phyloP scores from a whole-genome alignment of 2,888 invertebrate genomes.

The Choristoneura rosaceana region DNA sequence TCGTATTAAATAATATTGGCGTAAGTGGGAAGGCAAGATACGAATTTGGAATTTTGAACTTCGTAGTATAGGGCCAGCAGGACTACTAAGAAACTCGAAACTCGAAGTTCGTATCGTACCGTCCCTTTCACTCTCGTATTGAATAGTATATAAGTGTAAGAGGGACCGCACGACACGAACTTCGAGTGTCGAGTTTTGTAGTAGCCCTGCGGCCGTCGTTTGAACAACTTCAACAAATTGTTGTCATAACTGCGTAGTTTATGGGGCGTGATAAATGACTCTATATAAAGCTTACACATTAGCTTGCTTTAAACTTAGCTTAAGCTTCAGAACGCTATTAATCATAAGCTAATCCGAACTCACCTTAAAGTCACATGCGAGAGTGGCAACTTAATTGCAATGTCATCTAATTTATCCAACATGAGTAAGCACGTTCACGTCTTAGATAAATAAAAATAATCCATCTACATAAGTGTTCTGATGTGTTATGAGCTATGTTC shows the following conservation, averaged over 20 bases:
- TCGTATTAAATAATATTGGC: too few species aligned
- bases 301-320: conserved; percentile 20
- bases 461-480: neutral
- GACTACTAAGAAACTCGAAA: too few species aligned
- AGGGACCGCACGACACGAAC: too few species aligned
- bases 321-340: conserved; percentile 22
- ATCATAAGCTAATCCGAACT: conserved; percentile 29
- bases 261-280: conserved; percentile 30
- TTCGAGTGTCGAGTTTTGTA: too few species aligned
- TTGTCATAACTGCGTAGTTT: conserved; percentile 39
- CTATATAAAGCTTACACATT: conserved; percentile 24
- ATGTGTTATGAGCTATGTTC: too few species aligned
- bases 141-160: too few species aligned
- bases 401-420: conserved; percentile 37
- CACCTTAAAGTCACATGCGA: conserved; percentile 33
- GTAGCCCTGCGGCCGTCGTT: neutral
- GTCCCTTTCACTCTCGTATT: too few species aligned
- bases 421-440: conserved; percentile 25
- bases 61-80: too few species aligned
- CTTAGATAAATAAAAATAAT: conserved; percentile 6
- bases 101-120: too few species aligned
- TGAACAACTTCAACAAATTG: conserved; percentile 40
- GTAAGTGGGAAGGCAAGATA: too few species aligned
- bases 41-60: too few species aligned
- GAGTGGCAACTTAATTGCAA: conserved; percentile 31